phyloP scores from a whole-genome alignment of 2,888 invertebrate genomes.

The Podabrus alpinus region DNA sequence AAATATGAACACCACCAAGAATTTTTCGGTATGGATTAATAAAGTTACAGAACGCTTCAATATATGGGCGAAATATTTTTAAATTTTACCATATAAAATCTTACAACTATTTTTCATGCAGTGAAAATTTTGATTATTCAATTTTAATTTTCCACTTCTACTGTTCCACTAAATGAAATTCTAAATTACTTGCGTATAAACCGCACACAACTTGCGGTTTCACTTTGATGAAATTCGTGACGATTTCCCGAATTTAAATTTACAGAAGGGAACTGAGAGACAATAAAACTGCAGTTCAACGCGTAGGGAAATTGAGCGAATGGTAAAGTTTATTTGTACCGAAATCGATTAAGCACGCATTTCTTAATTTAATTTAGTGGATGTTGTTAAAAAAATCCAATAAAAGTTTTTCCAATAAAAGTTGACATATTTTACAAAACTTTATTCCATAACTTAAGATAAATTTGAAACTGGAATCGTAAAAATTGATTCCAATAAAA shows the following conservation, averaged over 20 bases:
- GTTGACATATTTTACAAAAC: background rate
- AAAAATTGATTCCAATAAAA: background rate
- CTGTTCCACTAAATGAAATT: background rate
- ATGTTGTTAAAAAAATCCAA: background rate
- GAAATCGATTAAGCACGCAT: slow-evolving; percentile 7
- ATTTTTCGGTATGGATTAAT: background rate
- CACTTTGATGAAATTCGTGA: slow-evolving; percentile 1
- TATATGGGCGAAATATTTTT: background rate
- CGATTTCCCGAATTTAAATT: background rate
- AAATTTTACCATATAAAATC: no score
- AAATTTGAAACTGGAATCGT: background rate
- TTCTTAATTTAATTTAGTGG: background rate
- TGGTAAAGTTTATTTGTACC: slow-evolving; percentile 18
- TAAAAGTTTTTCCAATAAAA: background rate
- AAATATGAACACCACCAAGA: background rate
- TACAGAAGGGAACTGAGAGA: slow-evolving; percentile 7
- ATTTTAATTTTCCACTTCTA: background rate
- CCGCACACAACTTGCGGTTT: background rate
- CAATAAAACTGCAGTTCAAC: slow-evolving; percentile 10
- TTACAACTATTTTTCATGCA: background rate
- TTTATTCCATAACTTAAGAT: background rate
- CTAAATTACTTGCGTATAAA: background rate
- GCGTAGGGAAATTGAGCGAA: slow-evolving; percentile 13
- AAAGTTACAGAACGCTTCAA: no score
- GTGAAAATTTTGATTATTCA: background rate